Base-by-base conservation (phyloP, 35 echinoderm and acorn worm genomes). In the Acanthaster planci region DNA sequence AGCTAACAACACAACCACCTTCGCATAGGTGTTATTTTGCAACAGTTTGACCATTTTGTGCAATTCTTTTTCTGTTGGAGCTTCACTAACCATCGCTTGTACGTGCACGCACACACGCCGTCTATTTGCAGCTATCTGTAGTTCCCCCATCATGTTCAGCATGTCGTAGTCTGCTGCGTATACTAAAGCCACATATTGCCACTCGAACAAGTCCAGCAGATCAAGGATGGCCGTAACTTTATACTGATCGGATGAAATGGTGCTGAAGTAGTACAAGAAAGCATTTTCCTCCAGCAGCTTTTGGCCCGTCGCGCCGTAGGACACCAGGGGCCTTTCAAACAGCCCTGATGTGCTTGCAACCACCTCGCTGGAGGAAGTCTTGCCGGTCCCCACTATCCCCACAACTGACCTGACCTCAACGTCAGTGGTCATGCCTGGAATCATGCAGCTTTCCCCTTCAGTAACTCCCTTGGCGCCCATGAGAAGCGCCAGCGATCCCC, bases 131-230 rank as follows among this genome's bases (percentile, higher is more conserved):
- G 83, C 78, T 1, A 10, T 44, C 34, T 39, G 15, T 29, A 99
- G 91, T 23, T 85, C 81, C 8, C 27, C 72, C 37, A 84, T 50
- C 2, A 85, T 86, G 75, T 89, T 79, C 38, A 88, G 78, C 3
- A 88, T 90, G 40, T 99, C 93, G 14, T 60, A 80, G 36, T 94
- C 96, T 34, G 85, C 86, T 34, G 96, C 88, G 77, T 92, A 91
- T 4, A 99, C 51, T 37, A 99, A 88, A 8, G 92, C 89, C 1
- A 99, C 89, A 54, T 99, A 99, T 35, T 79, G 91, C 96, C 96
- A 99, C 10, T 86, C 72, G 53, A 91, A 99, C 19, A 94, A 30
- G 0, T 68, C 38, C 7, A 98, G 38, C 18, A 98, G 35, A 40
- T 98, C 91, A 7, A 93, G 86, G 16, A 98, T 98, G 22, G 85